Conservation (phyloP, 1,140 invertebrate genomes). For the Diorhabda elongata region DNA sequence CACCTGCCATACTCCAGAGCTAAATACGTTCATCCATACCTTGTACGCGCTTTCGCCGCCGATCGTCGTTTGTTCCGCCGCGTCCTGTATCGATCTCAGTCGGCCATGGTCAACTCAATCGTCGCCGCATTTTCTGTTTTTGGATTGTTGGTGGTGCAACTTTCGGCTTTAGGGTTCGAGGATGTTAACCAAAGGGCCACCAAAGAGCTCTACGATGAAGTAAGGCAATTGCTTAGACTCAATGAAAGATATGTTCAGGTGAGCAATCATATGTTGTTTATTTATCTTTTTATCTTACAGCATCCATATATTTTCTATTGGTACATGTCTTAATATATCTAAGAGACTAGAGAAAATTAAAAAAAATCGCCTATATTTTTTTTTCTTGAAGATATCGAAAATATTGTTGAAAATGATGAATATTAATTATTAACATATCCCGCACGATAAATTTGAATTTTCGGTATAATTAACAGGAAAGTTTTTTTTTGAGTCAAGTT, state of each 20-base stretch:
- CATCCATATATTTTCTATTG: no score
- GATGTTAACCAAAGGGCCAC: constrained; percentile 15
- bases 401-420: no score
- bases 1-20: neutral
- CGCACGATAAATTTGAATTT: no score
- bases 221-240: constrained; percentile 37
- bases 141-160: constrained; percentile 4
- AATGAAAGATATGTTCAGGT: constrained; percentile 17
- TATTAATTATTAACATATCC: no score
- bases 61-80: neutral
- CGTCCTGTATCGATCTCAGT: constrained; percentile 18
- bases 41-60: neutral
- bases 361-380: no score
- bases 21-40: neutral
- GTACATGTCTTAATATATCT: no score
- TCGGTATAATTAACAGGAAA: no score
- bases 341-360: no score
- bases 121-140: constrained; percentile 18
- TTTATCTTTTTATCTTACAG: no score
- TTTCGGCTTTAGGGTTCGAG: constrained; percentile 23
- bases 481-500: no score
- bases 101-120: constrained; percentile 27
- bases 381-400: no score
- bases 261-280: neutral
- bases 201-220: constrained; percentile 38